phyloP scores from a whole-genome alignment of 1,140 invertebrate genomes.

The Catajapyx aquilonaris region DNA sequence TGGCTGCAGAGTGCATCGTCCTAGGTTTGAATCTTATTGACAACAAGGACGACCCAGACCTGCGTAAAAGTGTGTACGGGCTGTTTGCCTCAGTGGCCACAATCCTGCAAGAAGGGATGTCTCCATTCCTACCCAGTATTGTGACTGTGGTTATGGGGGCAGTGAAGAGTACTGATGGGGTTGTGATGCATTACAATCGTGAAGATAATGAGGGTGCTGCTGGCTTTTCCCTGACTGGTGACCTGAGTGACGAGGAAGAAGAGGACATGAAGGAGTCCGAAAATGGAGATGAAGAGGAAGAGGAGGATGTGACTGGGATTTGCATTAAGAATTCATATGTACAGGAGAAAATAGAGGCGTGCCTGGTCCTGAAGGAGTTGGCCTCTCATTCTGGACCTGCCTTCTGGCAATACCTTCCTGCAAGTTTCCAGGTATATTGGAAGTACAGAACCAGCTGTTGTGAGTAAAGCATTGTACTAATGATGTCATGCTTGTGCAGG shows the following conservation, averaged over 20 bases:
- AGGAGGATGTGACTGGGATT: conserved; percentile 25
- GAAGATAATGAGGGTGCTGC: conserved; percentile 27
- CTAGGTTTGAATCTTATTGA: conserved; percentile 38
- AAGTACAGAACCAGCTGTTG: neutral
- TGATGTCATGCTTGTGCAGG: conserved; percentile 43
- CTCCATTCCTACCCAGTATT: conserved; percentile 34
- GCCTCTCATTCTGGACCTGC: conserved; percentile 23
- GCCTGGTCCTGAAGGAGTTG: conserved; percentile 44
- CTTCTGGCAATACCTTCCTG: neutral
- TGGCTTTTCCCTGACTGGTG: conserved; percentile 24
- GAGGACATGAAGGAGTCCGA: conserved; percentile 31
- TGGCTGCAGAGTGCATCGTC: conserved; percentile 39
- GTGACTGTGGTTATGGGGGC: conserved; percentile 40
- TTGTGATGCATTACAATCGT: conserved; percentile 34
- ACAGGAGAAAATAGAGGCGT: conserved; percentile 60
- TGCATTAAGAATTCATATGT: conserved; percentile 51
- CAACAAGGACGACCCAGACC: conserved; percentile 42
- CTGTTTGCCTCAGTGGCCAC: conserved; percentile 44
- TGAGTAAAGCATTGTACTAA: too few species aligned
- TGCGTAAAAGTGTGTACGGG: conserved; percentile 43
- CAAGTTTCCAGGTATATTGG: too few species aligned
- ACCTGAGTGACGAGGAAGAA: conserved; percentile 25
- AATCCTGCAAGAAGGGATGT: conserved; percentile 44
- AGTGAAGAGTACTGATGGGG: conserved; percentile 43
- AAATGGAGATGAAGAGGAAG: conserved; percentile 28